Evolutionary conservation across 2,797 vertebrate species (phyloP), one percentile per base, ranked within the genome.

Genomic region (Epinephelus awoara): DNA sequence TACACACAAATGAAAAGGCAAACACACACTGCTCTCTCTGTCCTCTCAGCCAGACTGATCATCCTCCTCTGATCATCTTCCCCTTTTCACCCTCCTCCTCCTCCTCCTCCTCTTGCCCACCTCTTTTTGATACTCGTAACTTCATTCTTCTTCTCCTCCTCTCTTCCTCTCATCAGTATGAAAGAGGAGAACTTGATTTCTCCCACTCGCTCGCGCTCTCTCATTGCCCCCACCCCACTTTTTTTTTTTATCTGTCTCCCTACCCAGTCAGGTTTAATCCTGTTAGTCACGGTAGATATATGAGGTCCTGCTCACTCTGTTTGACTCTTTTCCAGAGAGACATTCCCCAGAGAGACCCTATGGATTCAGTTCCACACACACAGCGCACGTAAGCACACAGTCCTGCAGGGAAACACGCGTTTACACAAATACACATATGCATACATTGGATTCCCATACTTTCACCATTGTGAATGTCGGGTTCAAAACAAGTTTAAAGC

Each of bases 241-340:
- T 74, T 51, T 68, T 68, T 87, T 66, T 88, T 82, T 80, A 86
- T 91, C 89, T 83, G 79, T 90, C 84, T 93, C 86, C 83, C 85
- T 82, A 71, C 81, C 82, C 91, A 93, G 92, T 92, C 90, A 93
- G 89, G 82, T 93, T 92, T 92, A 94, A 94, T 93, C 92, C 91
- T 84, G 88, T 94, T 94, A 91, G 93, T 93, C 92, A 91, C 77
- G 85, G 90, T 85, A 89, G 92, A 93, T 93, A 91, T 91, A 92
- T 80, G 85, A 84, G 85, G 86, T 89, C 88, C 88, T 65, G 88
- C 85, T 92, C 88, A 80, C 81, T 85, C 78, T 82, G 83, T 85
- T 85, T 88, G 85, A 93, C 86, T 92, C 75, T 86, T 66, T 89
- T 90, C 87, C 90, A 90, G 72, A 56, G 88, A 91, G 87, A 90